Evolutionary conservation across 2,888 invertebrate genomes (phyloP).

Genomic region (Ischnus inquisitorius): DNA sequence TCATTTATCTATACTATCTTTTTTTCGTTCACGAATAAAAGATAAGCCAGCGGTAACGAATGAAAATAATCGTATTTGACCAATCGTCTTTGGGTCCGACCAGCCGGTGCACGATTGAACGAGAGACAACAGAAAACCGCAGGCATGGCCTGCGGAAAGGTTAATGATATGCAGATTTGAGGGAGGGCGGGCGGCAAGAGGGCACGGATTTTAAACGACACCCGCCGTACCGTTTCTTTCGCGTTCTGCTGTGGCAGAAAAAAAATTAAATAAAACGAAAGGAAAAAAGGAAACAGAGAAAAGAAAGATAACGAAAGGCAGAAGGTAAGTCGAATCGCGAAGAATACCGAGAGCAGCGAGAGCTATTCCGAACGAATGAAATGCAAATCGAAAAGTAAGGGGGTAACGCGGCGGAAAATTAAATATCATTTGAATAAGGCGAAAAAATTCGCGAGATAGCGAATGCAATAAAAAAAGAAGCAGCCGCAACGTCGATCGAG

Average conservation of each 20-base stretch:
- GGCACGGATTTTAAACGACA: slow-evolving; percentile 80
- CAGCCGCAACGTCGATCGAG: slow-evolving; percentile 2
- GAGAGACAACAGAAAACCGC: slow-evolving; percentile 66
- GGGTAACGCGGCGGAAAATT: slow-evolving; percentile 84
- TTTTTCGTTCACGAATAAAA: slow-evolving; percentile 52
- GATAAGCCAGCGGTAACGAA: slow-evolving; percentile 12
- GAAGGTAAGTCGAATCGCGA: slow-evolving; percentile 60
- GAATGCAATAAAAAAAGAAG: slow-evolving; percentile 82
- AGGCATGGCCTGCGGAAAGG: slow-evolving; percentile 73
- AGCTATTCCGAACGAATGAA: slow-evolving; percentile 81
- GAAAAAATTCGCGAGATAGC: slow-evolving; percentile 75
- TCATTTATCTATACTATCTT: slow-evolving; percentile 62
- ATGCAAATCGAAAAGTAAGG: slow-evolving; percentile 83
- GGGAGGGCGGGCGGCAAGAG: slow-evolving; percentile 42
- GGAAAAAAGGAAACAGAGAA: slow-evolving; percentile 63
- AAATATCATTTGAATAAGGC: slow-evolving; percentile 82
- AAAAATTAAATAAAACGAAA: slow-evolving; percentile 64
- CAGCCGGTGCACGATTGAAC: background rate
- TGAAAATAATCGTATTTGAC: slow-evolving; percentile 55
- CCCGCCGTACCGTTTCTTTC: slow-evolving; percentile 7
- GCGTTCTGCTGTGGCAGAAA: slow-evolving; percentile 47
- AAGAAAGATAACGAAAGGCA: slow-evolving; percentile 39
- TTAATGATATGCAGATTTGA: slow-evolving; percentile 83
- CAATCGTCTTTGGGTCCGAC: slow-evolving; percentile 37
- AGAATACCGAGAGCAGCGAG: slow-evolving; percentile 59